A percentile compares a stretch with the other conserved stretches of the same genome.
Evolutionary conservation across 2,113 vertebrate species (phyloP).

Genomic region (Charadrius vociferus): DNA sequence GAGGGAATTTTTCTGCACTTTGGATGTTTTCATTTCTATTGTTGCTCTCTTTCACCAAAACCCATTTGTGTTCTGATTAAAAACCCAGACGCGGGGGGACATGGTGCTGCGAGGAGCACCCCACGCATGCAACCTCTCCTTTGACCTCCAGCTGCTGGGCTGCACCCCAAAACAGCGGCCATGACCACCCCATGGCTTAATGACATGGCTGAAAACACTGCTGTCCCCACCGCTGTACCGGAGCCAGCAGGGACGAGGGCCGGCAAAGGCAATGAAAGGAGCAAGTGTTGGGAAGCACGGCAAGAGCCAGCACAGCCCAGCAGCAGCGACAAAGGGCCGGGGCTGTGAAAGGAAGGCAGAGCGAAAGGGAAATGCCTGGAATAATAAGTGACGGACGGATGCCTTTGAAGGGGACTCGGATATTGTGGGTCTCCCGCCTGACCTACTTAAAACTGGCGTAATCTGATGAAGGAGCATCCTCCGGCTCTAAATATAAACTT

Average conservation of each 20-base stretch:
- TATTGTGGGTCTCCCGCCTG: slow-evolving; percentile 48
- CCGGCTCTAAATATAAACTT: slow-evolving; percentile 32
- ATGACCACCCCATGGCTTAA: background rate
- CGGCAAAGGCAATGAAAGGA: background rate
- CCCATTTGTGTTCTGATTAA: fast-evolving
- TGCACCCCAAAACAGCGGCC: background rate
- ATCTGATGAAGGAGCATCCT: slow-evolving; percentile 55
- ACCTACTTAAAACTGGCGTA: slow-evolving; percentile 60
- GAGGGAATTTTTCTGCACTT: background rate
- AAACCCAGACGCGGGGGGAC: background rate
- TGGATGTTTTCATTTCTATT: background rate
- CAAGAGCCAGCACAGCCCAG: background rate
- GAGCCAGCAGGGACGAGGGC: background rate
- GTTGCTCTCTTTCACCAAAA: background rate
- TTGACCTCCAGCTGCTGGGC: background rate
- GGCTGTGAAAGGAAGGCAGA: slow-evolving; percentile 9
- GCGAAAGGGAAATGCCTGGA: slow-evolving; percentile 45
- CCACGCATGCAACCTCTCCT: background rate
- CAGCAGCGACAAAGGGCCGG: background rate
- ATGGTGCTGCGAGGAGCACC: fast-evolving
- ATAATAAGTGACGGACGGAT: slow-evolving; percentile 56
- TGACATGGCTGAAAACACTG: background rate
- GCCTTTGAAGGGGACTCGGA: slow-evolving; percentile 62
- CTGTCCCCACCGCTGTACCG: background rate
- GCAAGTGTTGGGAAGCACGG: background rate